Conservation (phyloP, 2,888 invertebrate species). For the Drymonia ruficornis region DNA sequence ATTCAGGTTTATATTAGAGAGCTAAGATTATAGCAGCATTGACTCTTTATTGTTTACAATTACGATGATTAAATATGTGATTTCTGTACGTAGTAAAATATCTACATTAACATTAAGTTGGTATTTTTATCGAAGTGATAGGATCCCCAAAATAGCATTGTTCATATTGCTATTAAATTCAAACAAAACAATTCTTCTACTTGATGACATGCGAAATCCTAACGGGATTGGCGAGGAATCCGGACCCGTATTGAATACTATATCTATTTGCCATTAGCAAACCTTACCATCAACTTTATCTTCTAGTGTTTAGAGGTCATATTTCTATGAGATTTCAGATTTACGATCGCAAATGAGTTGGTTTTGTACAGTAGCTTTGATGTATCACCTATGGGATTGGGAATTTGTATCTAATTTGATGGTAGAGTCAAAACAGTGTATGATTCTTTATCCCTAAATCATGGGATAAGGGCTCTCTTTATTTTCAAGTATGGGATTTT, state of each 20-base stretch:
- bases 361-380: constrained; percentile 50
- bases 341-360: constrained; percentile 26
- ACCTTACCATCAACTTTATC: constrained; percentile 13
- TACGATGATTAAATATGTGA: too few relatives aligned
- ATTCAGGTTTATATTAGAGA: too few relatives aligned
- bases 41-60: too few relatives aligned
- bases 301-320: constrained; percentile 17
- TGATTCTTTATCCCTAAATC: constrained; percentile 35
- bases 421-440: constrained; percentile 55
- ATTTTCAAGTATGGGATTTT: constrained; percentile 17
- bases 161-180: constrained; percentile 10
- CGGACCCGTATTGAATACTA: not conserved
- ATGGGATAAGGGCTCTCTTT: constrained; percentile 16
- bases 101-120: too few relatives aligned
- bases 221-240: constrained; percentile 24
- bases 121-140: not conserved
- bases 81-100: too few relatives aligned
- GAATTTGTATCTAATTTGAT: constrained; percentile 60
- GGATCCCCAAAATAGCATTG: not conserved
- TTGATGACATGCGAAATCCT: constrained; percentile 27
- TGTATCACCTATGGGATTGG: constrained; percentile 56
- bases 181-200: constrained; percentile 25
- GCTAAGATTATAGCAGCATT: too few relatives aligned
- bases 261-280: constrained; percentile 3
- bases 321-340: constrained; percentile 17